A percentile compares a stretch with the other conserved stretches of the same genome.
These are phyloP conservation scores for Brachionus rubens DNA, from an alignment of 1,140 invertebrate species.

Conservation along the genomic window DNA sequence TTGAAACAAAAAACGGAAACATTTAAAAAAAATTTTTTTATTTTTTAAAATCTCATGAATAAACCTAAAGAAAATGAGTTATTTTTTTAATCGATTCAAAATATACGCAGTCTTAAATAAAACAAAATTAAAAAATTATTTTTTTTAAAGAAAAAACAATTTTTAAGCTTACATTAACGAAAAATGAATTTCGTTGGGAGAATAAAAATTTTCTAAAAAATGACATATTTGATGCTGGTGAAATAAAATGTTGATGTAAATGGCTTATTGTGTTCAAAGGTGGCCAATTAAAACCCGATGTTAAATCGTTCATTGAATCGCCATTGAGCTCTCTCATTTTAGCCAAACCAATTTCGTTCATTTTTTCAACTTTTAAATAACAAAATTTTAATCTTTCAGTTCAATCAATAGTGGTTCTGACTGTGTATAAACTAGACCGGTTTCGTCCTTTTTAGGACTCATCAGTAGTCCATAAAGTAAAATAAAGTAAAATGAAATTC, in stretches of 20 bases:
- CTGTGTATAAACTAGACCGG: too few relatives aligned
- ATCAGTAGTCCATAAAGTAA: too few relatives aligned
- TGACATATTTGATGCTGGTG: slow-evolving; percentile 5
- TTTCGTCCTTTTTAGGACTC: too few relatives aligned
- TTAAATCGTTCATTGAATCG: slow-evolving; percentile 12
- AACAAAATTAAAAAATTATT: background rate
- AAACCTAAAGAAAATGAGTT: too few relatives aligned
- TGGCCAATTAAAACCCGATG: slow-evolving; percentile 29
- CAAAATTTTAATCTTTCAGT: too few relatives aligned
- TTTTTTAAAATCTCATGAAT: too few relatives aligned
- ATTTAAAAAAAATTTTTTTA: background rate
- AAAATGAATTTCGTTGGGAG: slow-evolving; percentile 11
- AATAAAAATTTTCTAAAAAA: slow-evolving; percentile 5
- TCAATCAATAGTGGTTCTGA: too few relatives aligned
- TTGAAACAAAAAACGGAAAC: too few relatives aligned
- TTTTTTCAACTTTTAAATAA: slow-evolving; percentile 37
- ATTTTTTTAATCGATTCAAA: background rate
- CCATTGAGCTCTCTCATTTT: slow-evolving; percentile 37
- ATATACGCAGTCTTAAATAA: background rate
- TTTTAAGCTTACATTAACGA: slow-evolving; percentile 18
- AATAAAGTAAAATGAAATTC: too few relatives aligned
- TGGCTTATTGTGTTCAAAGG: slow-evolving; percentile 32
- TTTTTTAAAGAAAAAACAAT: background rate
- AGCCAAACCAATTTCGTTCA: slow-evolving; percentile 12
- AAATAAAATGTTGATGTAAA: slow-evolving; percentile 40